Evolutionary conservation across 2,797 vertebrate genomes (phyloP).

Genomic region (Helostoma temminkii): DNA sequence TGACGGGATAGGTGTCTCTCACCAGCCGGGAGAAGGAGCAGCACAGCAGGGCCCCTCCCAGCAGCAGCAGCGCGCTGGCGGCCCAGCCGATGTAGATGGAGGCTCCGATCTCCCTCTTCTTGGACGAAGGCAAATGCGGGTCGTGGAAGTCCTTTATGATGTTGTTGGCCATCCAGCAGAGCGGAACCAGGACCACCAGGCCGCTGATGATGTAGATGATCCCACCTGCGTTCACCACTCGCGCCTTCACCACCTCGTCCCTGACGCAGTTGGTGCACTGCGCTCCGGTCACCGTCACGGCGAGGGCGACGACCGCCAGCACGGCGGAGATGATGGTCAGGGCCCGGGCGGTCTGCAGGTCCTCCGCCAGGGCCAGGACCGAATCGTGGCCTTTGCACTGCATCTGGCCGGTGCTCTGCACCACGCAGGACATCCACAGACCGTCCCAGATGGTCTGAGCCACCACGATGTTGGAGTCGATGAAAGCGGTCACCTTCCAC

Average conservation of each 20-base stretch:
- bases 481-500: conserved; percentile 94
- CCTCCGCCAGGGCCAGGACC: conserved; percentile 85
- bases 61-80: conserved; percentile 88
- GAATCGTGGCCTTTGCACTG: conserved; percentile 93
- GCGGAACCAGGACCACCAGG: conserved; percentile 89
- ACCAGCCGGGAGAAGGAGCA: conserved; percentile 83
- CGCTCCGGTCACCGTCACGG: conserved; percentile 90
- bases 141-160: conserved; percentile 93
- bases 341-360: conserved; percentile 89
- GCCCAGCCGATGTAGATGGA: conserved; percentile 96
- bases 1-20: conserved; percentile 82
- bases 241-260: conserved; percentile 82
- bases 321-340: conserved; percentile 87
- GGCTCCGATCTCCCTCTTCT: conserved; percentile 93
- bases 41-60: conserved; percentile 90
- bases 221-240: conserved; percentile 87
- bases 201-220: conserved; percentile 87
- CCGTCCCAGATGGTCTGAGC: conserved; percentile 93
- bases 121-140: conserved; percentile 79
- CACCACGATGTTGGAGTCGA: conserved; percentile 92
- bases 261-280: conserved; percentile 94
- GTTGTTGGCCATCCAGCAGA: conserved; percentile 94
- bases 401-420: conserved; percentile 94
- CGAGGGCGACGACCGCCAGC: conserved; percentile 85
- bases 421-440: conserved; percentile 95